These are phyloP conservation scores for Apamea epomidion DNA, from an alignment of 2,888 invertebrate species.

Conservation along the genomic window DNA sequence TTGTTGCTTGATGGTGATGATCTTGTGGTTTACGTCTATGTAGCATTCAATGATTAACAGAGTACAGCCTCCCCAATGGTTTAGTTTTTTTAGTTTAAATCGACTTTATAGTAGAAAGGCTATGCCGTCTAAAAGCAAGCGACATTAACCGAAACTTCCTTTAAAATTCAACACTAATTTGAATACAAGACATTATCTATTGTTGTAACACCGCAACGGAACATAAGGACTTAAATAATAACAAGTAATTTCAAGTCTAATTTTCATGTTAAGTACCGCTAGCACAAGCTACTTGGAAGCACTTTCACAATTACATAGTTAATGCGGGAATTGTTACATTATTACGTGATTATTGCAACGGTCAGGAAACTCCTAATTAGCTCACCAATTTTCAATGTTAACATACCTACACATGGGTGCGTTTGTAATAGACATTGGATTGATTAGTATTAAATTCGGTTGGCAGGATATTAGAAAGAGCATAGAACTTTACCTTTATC, in stretches of 20 bases:
- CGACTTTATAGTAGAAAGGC: neutral
- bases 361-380: constrained; percentile 48
- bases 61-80: no score
- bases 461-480: neutral
- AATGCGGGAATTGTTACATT: constrained; percentile 38
- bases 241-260: constrained; percentile 38
- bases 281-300: constrained; percentile 32
- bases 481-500: neutral
- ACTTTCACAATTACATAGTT: constrained; percentile 23
- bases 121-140: neutral
- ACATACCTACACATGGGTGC: neutral
- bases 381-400: constrained; percentile 1
- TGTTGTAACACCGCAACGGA: constrained; percentile 3
- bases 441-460: neutral
- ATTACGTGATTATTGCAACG: constrained; percentile 42
- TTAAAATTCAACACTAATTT: constrained; percentile 5
- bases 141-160: neutral
- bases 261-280: constrained; percentile 24
- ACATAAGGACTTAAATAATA: constrained; percentile 26
- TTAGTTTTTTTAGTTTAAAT: neutral
- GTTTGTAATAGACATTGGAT: neutral
- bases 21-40: neutral
- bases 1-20: neutral
- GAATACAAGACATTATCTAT: constrained; percentile 13
- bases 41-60: neutral